Base-by-base conservation (phyloP, 1,140 invertebrate genomes). In the Chrysoperla carnea region DNA sequence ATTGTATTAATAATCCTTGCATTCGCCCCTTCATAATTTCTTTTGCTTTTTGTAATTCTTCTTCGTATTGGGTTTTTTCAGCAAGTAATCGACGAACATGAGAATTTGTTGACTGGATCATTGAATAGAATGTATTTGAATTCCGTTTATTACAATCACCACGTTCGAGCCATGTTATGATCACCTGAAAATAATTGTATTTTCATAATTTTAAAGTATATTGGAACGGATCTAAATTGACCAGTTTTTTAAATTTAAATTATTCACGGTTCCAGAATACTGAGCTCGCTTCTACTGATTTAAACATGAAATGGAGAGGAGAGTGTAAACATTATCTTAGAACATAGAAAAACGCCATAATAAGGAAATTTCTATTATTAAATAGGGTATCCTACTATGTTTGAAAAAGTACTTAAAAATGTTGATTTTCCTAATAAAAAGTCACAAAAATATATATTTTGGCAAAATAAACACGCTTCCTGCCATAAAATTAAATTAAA, bases 71-170 rank as follows among this genome's bases (percentile, higher is more conserved):
- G 40, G 72, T 72, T 59, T 91, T 94, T 56, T 94, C 90, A 36
- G 69, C 76, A 29, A 88, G 69, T 3, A 96, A 63, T 36, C 87
- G 65, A 11, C 88, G 67, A 0, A 93, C 80, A 51, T 94, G 89
- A 4, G 85, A 84, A 61, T 94, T 91, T 1, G 82, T 86, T 11
- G 84, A 85, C 61, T 96, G 90, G 43, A 96, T 86, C 78, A 96
- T 84, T 1, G 84, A 86, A 59, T 94, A 95, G 63, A 96, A 95
- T 1, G 72, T 74, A 53, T 84, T 88, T 0, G 84, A 75, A 58
- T 90, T 93, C 39, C 80, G 71, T 59, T 92, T 91, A 46, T 71
- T 84, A 53, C 88, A 92, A 54, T 93, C 88, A 5, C 90, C 91
- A 12, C 86, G 73, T 55, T 93, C 88, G 49, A 95, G 56, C 91